Evolutionary conservation across 2,888 invertebrate species (phyloP).

Genomic region (Drosophila pseudotakahashii): DNA sequence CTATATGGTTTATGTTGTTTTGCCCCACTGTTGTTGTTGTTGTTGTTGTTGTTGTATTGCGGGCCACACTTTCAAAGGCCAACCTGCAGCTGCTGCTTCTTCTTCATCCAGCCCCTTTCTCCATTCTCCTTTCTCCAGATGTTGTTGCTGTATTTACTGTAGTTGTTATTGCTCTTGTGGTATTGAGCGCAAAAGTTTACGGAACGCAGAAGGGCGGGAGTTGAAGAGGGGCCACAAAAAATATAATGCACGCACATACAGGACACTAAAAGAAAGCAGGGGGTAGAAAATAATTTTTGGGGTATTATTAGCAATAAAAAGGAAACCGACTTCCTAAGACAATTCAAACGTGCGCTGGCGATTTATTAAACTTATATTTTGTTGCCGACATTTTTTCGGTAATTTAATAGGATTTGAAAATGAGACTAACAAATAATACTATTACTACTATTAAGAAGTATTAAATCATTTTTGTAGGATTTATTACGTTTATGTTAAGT

Average conservation of each 20-base stretch:
- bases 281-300: background rate
- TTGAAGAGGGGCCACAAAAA: background rate
- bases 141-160: conserved; percentile 15
- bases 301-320: background rate
- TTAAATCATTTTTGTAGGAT: too few species aligned
- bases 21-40: conserved; percentile 39
- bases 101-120: background rate
- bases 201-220: conserved; percentile 44
- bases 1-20: conserved; percentile 42
- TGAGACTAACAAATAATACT: too few species aligned
- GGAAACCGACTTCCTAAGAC: background rate
- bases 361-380: too few species aligned
- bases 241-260: conserved; percentile 13
- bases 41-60: conserved; percentile 37
- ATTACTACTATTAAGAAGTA: too few species aligned
- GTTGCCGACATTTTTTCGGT: too few species aligned
- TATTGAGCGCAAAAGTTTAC: conserved; percentile 79
- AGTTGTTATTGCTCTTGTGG: conserved; percentile 56
- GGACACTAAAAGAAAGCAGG: background rate
- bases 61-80: conserved; percentile 70
- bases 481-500: too few species aligned
- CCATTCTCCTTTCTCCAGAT: conserved; percentile 9
- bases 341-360: too few species aligned
- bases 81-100: conserved; percentile 67
- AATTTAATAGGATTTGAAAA: background rate